A percentile compares a stretch with the other conserved stretches of the same genome.
Evolutionary conservation across 2,797 vertebrate genomes (phyloP).

Genomic region (Anguilla megastoma): DNA sequence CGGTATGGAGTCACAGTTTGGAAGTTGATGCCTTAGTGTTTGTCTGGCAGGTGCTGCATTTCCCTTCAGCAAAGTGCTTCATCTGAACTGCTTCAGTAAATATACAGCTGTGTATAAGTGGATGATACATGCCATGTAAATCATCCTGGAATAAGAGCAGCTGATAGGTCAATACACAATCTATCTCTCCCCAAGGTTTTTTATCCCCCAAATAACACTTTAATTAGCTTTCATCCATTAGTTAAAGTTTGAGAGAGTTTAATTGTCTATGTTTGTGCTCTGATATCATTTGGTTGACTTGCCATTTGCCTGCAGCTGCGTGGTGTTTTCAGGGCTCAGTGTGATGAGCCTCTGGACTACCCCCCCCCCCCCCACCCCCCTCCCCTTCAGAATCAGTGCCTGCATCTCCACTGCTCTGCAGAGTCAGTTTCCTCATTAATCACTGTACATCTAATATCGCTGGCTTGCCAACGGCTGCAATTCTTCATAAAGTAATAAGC

Average conservation of each 20-base stretch:
- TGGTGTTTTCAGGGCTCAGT: background rate
- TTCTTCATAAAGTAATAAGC: background rate
- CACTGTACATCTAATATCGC: background rate
- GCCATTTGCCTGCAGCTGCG: background rate
- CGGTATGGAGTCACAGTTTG: background rate
- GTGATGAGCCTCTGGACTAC: background rate
- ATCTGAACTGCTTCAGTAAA: constrained; percentile 3
- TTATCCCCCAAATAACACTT: background rate
- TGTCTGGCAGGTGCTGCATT: background rate
- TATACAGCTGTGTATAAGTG: background rate
- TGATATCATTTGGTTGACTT: background rate
- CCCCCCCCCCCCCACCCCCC: background rate
- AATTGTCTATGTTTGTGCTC: background rate
- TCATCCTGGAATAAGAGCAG: background rate
- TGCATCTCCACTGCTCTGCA: background rate
- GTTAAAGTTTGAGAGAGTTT: background rate
- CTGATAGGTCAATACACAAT: background rate
- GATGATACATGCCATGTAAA: background rate
- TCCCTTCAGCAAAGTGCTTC: background rate
- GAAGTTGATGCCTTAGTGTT: background rate
- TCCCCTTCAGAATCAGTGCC: background rate
- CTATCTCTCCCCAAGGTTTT: background rate
- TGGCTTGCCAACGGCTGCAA: constrained; percentile 5
- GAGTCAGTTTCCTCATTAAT: constrained; percentile 6
- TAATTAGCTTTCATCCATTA: background rate